phyloP scores from a whole-genome alignment of 2,888 invertebrate genomes.

The Apamea sordens region DNA sequence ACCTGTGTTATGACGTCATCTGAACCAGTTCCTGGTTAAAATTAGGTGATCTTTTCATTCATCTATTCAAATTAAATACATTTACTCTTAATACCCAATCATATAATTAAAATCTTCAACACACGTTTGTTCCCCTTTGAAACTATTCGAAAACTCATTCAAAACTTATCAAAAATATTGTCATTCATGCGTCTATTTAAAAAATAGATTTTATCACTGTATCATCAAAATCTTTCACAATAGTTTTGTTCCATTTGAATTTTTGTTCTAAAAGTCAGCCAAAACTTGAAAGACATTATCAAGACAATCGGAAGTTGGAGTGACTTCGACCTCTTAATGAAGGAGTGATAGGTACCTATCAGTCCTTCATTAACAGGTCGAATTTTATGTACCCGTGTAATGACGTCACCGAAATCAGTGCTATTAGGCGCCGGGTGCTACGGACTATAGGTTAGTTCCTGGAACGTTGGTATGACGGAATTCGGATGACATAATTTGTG shows the following conservation, averaged over 20 bases:
- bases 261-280: background rate
- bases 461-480: constrained; percentile 2
- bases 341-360: constrained; percentile 1
- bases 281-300: background rate
- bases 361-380: no score
- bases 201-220: background rate
- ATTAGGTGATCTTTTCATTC: background rate
- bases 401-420: constrained; percentile 34
- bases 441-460: constrained; percentile 2
- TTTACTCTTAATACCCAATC: background rate
- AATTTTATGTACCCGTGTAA: no score
- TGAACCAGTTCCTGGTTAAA: constrained; percentile 4
- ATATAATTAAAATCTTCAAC: background rate
- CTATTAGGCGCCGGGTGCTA: constrained; percentile 24
- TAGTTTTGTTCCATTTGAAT: background rate
- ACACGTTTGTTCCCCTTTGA: background rate
- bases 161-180: constrained; percentile 1
- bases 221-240: background rate
- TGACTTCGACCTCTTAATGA: constrained; percentile 19
- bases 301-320: background rate
- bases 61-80: background rate
- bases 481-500: constrained; percentile 20
- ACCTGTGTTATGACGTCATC: constrained; percentile 31
- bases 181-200: background rate
- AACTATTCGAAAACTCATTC: background rate